Percentiles rank a stretch among this genome's conserved stretches.
Evolutionary conservation across 92 coral and sea anemone species (phyloP).

Genomic region (Bergia puertoricense): DNA sequence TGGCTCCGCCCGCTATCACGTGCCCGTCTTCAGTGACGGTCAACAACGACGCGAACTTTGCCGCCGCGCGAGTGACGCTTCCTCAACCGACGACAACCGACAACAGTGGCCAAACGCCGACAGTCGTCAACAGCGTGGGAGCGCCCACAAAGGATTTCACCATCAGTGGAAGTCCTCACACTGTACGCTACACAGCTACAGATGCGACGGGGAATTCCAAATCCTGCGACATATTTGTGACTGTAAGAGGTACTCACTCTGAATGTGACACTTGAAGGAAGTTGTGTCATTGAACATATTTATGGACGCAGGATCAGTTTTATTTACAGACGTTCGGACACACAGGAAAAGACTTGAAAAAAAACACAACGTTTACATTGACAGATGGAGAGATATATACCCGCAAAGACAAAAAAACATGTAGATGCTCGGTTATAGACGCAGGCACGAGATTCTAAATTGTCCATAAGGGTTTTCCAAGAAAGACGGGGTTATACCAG

Average conservation of each 20-base stretch:
- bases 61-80: constrained; percentile 62
- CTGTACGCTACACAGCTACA: constrained; percentile 81
- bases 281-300: neutral
- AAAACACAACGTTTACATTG: neutral
- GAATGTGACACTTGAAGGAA: neutral
- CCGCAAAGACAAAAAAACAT: too few relatives aligned
- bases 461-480: too few relatives aligned
- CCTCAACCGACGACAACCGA: constrained; percentile 73
- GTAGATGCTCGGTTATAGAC: too few relatives aligned
- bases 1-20: constrained; percentile 69
- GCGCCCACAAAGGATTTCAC: constrained; percentile 59
- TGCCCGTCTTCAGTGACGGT: constrained; percentile 69
- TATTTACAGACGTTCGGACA: neutral
- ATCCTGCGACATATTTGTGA: constrained; percentile 71
- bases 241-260: constrained; percentile 67
- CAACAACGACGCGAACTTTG: constrained; percentile 72
- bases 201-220: constrained; percentile 79
- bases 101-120: constrained; percentile 83
- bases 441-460: too few relatives aligned
- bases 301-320: neutral
- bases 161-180: constrained; percentile 59
- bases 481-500: too few relatives aligned
- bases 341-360: neutral
- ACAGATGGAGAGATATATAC: too few relatives aligned
- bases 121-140: constrained; percentile 66